Evolutionary conservation across 1,140 invertebrate genomes (phyloP), one percentile per base, ranked within the genome.

Genomic region (Drosophila nigrodunni): DNA sequence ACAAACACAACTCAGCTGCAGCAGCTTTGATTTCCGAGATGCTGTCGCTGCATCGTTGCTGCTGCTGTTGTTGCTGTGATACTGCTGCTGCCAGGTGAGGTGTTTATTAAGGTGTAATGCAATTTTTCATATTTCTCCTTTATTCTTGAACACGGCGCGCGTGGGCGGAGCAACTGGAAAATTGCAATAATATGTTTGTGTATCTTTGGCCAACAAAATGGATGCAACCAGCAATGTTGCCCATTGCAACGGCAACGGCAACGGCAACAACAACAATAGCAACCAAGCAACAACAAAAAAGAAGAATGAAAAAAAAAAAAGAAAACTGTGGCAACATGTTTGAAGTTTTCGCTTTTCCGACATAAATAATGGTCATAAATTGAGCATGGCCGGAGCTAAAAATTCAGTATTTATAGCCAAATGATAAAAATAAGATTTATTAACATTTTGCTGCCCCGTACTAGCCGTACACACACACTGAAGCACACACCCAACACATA

Each of bases 371-470:
- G 91, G 88, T 90, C 91, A 92, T 92, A 92, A 92, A 92, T 92
- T 91, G 91, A 89, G 86, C 89, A 92, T 92, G 91, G 91, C 85
- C 85, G 85, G 85, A 89, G 85, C 91, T 92, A 92, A 92, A 92
- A 92, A 91, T 92, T 92, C 91, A 92, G 88, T 92, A 92, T 92
- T 92, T 92, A 92, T 92, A 91, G 91, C 91, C 88, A 75, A 92
- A 92, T 92, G 91, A 92, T 92, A 92, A 92, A 92, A 92, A 92
- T 92, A 92, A 92, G 91, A 92, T 92, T 92, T 92, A 92, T 92
- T 92, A 92, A 92, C 91, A 87, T 92, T 92, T 89, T 81, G 82
- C 80, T 79, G 82, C 74, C 82, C 81, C 85, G 64, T 71, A 49
- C 59, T 59, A 60, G 43, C 35, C 61, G 49, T 34, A 49, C 57